Base-by-base conservation (phyloP, 2,888 invertebrate species). In the Baronia brevicornis region DNA sequence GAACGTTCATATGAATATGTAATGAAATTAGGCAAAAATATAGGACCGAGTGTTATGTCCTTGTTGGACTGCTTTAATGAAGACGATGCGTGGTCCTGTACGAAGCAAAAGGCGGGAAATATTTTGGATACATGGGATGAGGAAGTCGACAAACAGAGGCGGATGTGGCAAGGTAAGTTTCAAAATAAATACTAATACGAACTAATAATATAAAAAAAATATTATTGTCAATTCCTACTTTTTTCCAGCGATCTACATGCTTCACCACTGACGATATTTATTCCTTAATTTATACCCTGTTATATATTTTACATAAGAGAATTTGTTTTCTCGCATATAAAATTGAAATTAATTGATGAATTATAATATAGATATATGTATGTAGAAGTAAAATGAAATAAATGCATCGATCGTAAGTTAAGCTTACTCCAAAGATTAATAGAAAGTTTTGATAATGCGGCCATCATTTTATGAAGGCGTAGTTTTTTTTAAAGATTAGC, bases 21-120 rank as follows among this genome's bases (percentile, higher is more conserved):
- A 4, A 52, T 74, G 47, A 77, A 54, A 56, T 53, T 77, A 2
- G 77, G 80, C 0, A 78, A 72, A 33, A 74, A 49, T 53, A 48
- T 80, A 20, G 78, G 78, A 15, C 86, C 87, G 1, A 85, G 82
- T 60, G 77, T 88, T 27, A 60, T 86, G 65, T 75, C 85, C 2
- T 54, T 88, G 28, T 56, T 86, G 33, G 73, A 87, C 39, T 88
- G 88, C 58, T 72, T 87, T 17, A 66, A 75, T 1, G 68, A 79
- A 5, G 59, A 71, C 0, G 71, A 87, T 17, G 74, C 84, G 4
- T 86, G 87, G 86, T 54, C 55, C 4, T 88, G 88, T 70, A 85
- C 87, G 2, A 75, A 74, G 18, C 73, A 84, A 38, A 85, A 84
- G 42, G 85, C 87, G 2, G 86, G 80, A 21, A 84, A 80, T 28